A percentile compares a stretch with the other conserved stretches of the same genome.
phyloP scores from a whole-genome alignment of 64 coral and sea anemone species.

The Montipora efflorescens region DNA sequence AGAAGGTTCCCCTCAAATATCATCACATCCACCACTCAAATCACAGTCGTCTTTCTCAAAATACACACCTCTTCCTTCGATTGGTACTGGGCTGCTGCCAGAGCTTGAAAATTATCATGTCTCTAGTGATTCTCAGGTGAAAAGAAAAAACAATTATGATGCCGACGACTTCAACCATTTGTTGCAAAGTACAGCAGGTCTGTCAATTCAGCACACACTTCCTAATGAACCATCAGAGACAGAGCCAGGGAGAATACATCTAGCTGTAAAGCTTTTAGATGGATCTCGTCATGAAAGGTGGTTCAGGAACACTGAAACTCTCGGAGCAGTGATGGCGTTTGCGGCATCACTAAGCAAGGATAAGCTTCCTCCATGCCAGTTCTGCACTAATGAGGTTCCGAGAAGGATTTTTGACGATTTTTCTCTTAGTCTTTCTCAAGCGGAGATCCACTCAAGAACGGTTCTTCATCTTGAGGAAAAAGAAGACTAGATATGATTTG shows the following conservation, averaged over 20 bases:
- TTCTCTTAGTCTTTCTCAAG: constrained; percentile 63
- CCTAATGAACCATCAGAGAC: constrained; percentile 76
- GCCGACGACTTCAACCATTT: neutral
- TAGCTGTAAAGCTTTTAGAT: constrained; percentile 85
- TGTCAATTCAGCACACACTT: constrained; percentile 15
- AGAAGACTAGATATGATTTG: neutral
- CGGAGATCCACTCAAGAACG: constrained; percentile 78
- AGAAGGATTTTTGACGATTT: constrained; percentile 67
- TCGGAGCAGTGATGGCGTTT: constrained; percentile 79
- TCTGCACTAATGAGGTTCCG: constrained; percentile 90
- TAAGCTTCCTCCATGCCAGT: constrained; percentile 64
- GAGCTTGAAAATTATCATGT: neutral
- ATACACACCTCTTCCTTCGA: constrained; percentile 75
- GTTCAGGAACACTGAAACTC: constrained; percentile 70
- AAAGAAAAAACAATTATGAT: neutral
- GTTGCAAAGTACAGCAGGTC: neutral
- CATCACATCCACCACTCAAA: neutral
- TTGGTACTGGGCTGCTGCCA: constrained; percentile 35
- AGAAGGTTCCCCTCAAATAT: neutral
- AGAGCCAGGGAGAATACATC: constrained; percentile 70
- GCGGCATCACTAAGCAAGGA: constrained; percentile 55
- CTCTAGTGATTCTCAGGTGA: neutral
- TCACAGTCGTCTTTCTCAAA: constrained; percentile 82
- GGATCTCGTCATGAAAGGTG: constrained; percentile 92
- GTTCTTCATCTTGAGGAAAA: constrained; percentile 83